These are phyloP conservation scores for Phrynocephalus versicolor DNA, from an alignment of 2,113 vertebrate species.

Conservation along the genomic window DNA sequence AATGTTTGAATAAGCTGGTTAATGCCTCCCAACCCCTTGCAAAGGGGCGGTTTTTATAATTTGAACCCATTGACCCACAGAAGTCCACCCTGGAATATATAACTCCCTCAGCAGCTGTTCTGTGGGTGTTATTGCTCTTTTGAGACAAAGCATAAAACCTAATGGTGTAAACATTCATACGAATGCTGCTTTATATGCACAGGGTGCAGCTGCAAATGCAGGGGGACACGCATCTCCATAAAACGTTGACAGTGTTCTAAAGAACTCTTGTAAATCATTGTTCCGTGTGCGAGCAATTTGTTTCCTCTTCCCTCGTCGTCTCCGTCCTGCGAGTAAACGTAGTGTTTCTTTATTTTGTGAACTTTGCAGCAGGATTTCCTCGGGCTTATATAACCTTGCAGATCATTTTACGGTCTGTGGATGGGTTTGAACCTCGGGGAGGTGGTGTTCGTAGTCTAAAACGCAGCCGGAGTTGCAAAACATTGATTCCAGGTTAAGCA, in stretches of 20 bases:
- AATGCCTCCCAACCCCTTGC: too few relatives aligned
- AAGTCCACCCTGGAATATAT: too few relatives aligned
- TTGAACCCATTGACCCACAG: too few relatives aligned
- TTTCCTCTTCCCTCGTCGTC: background rate
- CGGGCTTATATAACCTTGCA: background rate
- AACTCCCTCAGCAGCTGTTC: too few relatives aligned
- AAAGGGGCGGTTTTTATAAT: too few relatives aligned
- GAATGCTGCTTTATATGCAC: background rate
- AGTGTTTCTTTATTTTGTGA: background rate
- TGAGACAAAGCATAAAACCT: constrained; percentile 2
- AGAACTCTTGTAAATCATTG: background rate
- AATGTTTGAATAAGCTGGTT: too few relatives aligned
- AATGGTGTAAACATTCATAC: background rate
- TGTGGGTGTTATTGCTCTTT: background rate
- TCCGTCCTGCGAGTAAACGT: background rate
- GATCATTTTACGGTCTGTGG: constrained; percentile 18
- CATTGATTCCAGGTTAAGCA: fast-evolving
- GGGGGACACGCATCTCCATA: background rate
- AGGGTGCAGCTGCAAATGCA: background rate
- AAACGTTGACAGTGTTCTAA: background rate
- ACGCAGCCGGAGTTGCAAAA: background rate
- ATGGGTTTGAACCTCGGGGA: background rate
- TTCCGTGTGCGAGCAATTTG: background rate
- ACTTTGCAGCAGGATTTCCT: background rate
- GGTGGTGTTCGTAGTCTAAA: background rate